Evolutionary conservation across 2,888 invertebrate genomes (phyloP).

Genomic region (Limnephilus rhombicus): DNA sequence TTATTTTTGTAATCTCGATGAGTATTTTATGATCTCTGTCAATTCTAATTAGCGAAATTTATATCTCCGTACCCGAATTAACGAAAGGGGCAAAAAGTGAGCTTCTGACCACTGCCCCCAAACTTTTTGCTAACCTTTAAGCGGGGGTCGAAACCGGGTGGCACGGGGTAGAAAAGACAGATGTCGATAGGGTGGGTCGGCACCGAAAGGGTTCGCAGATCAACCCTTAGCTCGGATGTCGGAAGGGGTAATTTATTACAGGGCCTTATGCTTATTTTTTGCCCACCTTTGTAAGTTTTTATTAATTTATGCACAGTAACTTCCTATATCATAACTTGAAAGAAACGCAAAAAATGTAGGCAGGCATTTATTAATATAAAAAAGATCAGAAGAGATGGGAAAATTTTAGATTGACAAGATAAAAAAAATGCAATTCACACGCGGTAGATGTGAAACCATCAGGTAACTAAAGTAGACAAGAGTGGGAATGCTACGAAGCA

Average conservation of each 20-base stretch:
- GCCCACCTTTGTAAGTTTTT: background rate
- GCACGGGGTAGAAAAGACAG: slow-evolving; percentile 60
- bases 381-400: no score
- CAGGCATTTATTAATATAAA: no score
- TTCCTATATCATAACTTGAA: background rate
- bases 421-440: no score
- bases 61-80: slow-evolving; percentile 18
- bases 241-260: slow-evolving; percentile 66
- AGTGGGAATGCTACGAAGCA: no score
- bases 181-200: slow-evolving; percentile 63
- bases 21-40: background rate
- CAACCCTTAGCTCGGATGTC: slow-evolving; percentile 64
- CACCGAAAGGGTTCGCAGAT: slow-evolving; percentile 66
- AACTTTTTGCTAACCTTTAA: slow-evolving; percentile 49
- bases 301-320: background rate
- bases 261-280: slow-evolving; percentile 65
- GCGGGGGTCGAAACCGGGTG: slow-evolving; percentile 29
- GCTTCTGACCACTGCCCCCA: slow-evolving; percentile 17
- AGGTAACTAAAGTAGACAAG: no score
- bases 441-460: no score
- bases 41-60: slow-evolving; percentile 5
- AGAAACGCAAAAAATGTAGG: background rate
- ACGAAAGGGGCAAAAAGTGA: slow-evolving; percentile 48
- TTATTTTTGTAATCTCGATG: background rate
- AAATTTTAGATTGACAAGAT: no score